A percentile compares a stretch with the other conserved stretches of the same genome.
phyloP scores from a whole-genome alignment of 2,113 vertebrate species.

The Thunnus thynnus region DNA sequence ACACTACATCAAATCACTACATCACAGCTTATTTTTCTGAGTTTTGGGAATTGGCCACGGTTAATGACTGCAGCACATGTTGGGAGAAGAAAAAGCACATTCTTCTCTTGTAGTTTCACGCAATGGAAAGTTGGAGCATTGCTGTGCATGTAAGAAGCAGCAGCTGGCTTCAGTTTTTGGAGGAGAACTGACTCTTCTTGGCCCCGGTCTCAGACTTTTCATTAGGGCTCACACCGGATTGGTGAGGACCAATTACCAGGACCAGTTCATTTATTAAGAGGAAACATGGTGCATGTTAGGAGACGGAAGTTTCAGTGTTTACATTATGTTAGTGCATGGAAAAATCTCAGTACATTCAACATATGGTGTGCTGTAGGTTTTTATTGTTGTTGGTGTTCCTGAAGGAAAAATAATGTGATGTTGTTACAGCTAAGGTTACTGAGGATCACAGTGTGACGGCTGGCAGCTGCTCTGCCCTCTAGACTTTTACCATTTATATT shows the following conservation, averaged over 20 bases:
- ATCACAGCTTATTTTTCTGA: slow-evolving; percentile 42
- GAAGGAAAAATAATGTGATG: not conserved
- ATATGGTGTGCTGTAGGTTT: not conserved
- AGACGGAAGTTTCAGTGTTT: not conserved
- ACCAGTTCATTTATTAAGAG: slow-evolving; percentile 5
- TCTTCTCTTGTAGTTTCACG: slow-evolving; percentile 56
- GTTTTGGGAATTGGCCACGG: slow-evolving; percentile 36
- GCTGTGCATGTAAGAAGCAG: slow-evolving; percentile 51
- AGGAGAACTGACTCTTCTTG: slow-evolving; percentile 18
- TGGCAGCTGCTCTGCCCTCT: not conserved
- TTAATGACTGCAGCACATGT: slow-evolving; percentile 59
- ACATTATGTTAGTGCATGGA: not conserved
- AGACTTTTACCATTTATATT: not conserved
- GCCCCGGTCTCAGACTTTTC: slow-evolving; percentile 11
- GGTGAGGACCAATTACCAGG: not conserved
- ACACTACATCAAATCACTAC: slow-evolving; percentile 18
- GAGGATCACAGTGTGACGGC: not conserved
- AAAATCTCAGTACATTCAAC: not conserved
- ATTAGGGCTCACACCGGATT: not conserved
- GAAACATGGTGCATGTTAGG: not conserved
- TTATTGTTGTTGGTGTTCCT: not conserved
- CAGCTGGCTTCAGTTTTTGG: slow-evolving; percentile 53
- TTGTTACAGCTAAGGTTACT: not conserved
- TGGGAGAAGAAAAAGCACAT: slow-evolving; percentile 54
- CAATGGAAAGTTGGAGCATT: slow-evolving; percentile 65